Evolutionary conservation across 2,113 vertebrate species (phyloP), one percentile per base, ranked within the genome.

Genomic region (Scomber scombrus): DNA sequence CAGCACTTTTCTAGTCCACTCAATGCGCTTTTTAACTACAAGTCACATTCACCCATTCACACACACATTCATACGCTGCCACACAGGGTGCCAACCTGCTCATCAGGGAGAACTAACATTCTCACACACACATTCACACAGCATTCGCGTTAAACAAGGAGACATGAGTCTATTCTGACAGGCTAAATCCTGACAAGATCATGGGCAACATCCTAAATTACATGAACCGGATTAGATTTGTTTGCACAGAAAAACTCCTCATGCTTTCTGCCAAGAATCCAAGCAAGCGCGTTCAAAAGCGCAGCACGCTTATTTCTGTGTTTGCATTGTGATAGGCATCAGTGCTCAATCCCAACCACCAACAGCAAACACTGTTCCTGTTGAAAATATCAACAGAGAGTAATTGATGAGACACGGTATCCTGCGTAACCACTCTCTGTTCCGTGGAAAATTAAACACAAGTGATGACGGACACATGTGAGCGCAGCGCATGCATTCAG

Each of bases 161-260:
- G 16, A 52, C 16, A 3, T 2, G 40, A 19, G 56, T 34, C 18
- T 62, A 61, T 57, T 8, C 60, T 71, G 69, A 72, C 54, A 78
- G 64, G 34, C 56, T 60, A 58, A 85, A 67, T 66, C 76, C 31
- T 26, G 55, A 75, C 13, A 19, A 68, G 78, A 78, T 82, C 75
- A 66, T 58, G 57, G 13, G 46, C 56, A 57, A 51, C 66, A 60
- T 69, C 57, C 64, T 19, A 26, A 72, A 78, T 76, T 13, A 67
- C 68, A 84, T 12, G 19, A 64, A 51, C 13, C 12, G 63, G 80
- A 80, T 85, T 75, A 19, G 21, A n/a, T 66, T 60, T 81, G 82
- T 87, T 84, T 85, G 63, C 52, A 21, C 51, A 43, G 64, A 66
- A 58, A 58, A 83, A 84, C 79, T 73, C 86, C 52, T 5, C 9